Percentiles rank a stretch among this genome's conserved stretches.
These are phyloP conservation scores for Machimus rusticus DNA, from an alignment of 2,888 invertebrate species.

Conservation along the genomic window DNA sequence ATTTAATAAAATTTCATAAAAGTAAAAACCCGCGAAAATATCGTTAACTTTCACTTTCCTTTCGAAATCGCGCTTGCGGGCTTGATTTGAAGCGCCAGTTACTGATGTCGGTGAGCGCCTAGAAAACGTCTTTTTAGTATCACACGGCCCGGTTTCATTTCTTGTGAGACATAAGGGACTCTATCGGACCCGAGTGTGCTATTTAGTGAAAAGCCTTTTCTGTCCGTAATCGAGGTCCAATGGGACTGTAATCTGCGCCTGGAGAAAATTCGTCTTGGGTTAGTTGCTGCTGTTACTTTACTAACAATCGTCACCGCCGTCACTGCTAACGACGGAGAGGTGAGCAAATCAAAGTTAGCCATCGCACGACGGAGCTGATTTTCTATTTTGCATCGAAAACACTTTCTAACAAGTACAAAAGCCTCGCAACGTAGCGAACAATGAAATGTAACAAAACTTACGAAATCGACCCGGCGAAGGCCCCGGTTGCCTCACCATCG, in stretches of 20 bases:
- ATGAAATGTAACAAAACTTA: conserved; percentile 34
- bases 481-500: conserved; percentile 17
- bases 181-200: neutral
- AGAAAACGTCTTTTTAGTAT: conserved; percentile 8
- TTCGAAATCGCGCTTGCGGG: conserved; percentile 31
- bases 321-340: neutral
- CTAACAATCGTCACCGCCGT: neutral
- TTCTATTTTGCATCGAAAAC: conserved; percentile 26
- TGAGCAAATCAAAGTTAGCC: conserved; percentile 22
- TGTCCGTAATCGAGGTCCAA: neutral
- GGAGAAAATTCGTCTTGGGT: neutral
- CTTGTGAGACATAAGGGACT: conserved; percentile 26
- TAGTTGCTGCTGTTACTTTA: neutral
- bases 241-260: neutral
- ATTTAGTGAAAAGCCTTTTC: conserved; percentile 26
- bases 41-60: conserved; percentile 43
- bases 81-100: neutral
- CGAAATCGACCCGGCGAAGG: conserved; percentile 12
- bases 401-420: conserved; percentile 33
- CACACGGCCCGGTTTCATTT: conserved; percentile 13
- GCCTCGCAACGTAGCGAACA: neutral
- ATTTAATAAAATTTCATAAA: conserved; percentile 9
- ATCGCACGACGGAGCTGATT: neutral
- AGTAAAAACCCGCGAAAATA: conserved; percentile 14
- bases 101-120: neutral